Conservation (phyloP, 2,113 vertebrate genomes). For the Ailurus styani region DNA sequence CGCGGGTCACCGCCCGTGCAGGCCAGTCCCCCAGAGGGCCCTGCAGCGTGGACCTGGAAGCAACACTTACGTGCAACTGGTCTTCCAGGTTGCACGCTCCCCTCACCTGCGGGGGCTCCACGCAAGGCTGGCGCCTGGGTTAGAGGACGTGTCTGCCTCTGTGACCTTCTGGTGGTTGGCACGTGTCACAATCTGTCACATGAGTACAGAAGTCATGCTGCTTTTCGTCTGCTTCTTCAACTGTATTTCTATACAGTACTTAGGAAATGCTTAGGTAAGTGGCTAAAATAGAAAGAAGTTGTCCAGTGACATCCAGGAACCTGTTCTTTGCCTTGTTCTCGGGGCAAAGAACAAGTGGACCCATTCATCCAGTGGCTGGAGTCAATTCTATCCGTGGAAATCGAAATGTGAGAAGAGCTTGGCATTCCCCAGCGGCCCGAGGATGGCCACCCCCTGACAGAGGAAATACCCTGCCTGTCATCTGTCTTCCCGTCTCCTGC, state of each 20-base stretch:
- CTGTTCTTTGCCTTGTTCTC: fast-evolving
- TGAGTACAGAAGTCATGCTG: background rate
- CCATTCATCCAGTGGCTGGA: background rate
- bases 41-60: constrained; percentile 61
- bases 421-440: fast-evolving
- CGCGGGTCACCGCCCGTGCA: constrained; percentile 62
- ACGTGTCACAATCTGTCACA: background rate
- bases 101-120: constrained; percentile 16
- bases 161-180: constrained; percentile 30
- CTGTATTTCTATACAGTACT: fast-evolving
- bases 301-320: too few relatives aligned
- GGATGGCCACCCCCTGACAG: too few relatives aligned
- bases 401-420: background rate
- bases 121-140: constrained; percentile 37
- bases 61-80: constrained; percentile 64
- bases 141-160: constrained; percentile 42
- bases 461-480: too few relatives aligned
- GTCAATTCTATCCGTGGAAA: fast-evolving
- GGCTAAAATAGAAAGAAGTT: fast-evolving
- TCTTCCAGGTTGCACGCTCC: constrained; percentile 44
- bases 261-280: fast-evolving
- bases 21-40: background rate
- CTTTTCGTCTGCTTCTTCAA: background rate
- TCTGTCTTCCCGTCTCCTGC: background rate
- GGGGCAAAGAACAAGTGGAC: background rate